Conservation (phyloP, 1,140 invertebrate species). For the Plectus sambesii region DNA sequence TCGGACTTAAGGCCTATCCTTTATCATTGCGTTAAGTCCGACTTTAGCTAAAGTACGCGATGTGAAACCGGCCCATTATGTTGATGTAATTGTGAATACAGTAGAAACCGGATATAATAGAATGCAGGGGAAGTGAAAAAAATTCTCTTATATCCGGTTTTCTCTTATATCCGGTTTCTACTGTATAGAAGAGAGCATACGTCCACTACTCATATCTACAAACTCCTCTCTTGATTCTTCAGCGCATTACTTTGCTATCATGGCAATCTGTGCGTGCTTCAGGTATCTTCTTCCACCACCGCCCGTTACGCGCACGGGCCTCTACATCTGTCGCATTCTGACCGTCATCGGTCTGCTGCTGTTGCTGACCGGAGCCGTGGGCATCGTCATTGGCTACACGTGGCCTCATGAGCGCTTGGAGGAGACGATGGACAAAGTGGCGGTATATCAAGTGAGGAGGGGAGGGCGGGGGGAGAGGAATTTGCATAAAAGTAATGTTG, state of each 20-base stretch:
- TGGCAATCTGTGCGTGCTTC: too few species aligned
- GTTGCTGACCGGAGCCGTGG: conserved; percentile 33
- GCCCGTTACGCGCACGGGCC: conserved; percentile 28
- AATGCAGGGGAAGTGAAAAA: conserved; percentile 3
- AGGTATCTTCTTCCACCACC: conserved; percentile 41
- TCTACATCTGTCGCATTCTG: conserved; percentile 35
- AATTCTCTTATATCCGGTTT: too few species aligned
- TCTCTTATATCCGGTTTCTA: too few species aligned
- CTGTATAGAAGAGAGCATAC: too few species aligned
- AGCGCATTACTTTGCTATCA: too few species aligned
- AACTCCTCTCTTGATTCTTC: too few species aligned
- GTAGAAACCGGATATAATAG: not conserved
- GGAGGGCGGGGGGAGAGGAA: conserved; percentile 6
- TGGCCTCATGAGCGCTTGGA: conserved; percentile 34
- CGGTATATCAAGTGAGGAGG: conserved; percentile 32
- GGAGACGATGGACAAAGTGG: conserved; percentile 27
- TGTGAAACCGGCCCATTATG: too few species aligned
- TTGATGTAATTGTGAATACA: too few species aligned
- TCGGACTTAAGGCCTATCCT: too few species aligned
- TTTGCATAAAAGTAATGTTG: conserved; percentile 7
- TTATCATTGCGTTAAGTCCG: too few species aligned
- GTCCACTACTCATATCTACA: too few species aligned
- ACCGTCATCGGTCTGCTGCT: conserved; percentile 36
- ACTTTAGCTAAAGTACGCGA: too few species aligned
- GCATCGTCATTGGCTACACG: conserved; percentile 40